phyloP scores from a whole-genome alignment of 2,113 vertebrate species.

The Serilophus lunatus region DNA sequence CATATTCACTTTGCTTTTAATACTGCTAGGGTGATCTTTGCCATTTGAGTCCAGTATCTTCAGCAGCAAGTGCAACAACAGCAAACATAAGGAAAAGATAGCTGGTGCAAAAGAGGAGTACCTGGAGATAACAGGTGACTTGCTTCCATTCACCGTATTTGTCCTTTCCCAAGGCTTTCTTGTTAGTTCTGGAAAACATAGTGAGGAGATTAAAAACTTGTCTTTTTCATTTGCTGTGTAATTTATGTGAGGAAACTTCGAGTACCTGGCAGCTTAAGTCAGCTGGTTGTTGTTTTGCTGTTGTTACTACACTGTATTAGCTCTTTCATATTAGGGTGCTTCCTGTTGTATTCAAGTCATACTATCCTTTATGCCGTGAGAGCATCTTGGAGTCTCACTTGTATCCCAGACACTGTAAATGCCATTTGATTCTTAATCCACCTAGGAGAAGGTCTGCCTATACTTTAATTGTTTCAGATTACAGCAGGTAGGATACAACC shows the following conservation, averaged over 20 bases:
- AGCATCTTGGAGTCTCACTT: background rate
- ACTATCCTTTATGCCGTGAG: background rate
- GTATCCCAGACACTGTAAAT: background rate
- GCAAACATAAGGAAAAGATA: background rate
- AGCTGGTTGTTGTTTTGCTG: background rate
- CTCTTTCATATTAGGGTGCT: background rate
- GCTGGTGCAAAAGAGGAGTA: constrained; percentile 56
- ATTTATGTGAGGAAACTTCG: background rate
- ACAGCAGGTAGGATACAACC: background rate
- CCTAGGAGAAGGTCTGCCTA: background rate
- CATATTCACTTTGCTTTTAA: background rate
- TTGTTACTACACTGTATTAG: background rate
- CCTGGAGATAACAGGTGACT: constrained; percentile 98
- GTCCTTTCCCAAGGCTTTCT: constrained; percentile 98
- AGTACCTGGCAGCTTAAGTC: background rate
- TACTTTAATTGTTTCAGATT: background rate
- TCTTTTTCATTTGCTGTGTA: background rate
- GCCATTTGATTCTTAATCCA: background rate
- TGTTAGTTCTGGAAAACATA: constrained; percentile 85
- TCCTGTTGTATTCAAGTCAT: background rate
- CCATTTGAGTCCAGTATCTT: background rate
- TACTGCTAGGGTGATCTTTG: background rate
- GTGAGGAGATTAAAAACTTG: background rate
- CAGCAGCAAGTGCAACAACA: background rate
- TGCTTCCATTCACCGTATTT: constrained; percentile 97